Evolutionary conservation across 1,140 invertebrate genomes (phyloP).

Genomic region (Adoxophyes honmai): DNA sequence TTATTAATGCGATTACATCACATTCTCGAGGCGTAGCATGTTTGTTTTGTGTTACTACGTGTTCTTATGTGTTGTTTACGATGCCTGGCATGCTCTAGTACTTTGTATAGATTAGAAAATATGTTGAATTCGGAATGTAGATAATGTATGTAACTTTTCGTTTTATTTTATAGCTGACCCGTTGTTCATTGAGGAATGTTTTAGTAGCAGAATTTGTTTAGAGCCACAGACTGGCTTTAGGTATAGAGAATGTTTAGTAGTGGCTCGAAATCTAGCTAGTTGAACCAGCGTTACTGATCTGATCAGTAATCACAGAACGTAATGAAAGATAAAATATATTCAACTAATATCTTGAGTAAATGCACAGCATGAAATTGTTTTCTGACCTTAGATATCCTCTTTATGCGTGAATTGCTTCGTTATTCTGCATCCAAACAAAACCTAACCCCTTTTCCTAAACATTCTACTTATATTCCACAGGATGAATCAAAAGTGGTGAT

Average conservation of each 20-base stretch:
- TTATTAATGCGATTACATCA: too few relatives aligned
- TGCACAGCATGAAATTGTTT: slow-evolving; percentile 10
- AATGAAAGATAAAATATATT: neutral
- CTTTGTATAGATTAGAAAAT: too few relatives aligned
- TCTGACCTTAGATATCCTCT: neutral
- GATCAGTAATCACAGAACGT: neutral
- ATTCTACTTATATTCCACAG: slow-evolving; percentile 15
- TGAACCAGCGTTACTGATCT: neutral
- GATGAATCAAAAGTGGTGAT: slow-evolving; percentile 60
- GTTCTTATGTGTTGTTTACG: too few relatives aligned
- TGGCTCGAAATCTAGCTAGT: neutral
- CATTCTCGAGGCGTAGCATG: too few relatives aligned
- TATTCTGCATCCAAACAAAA: neutral
- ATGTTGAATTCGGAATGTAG: too few relatives aligned
- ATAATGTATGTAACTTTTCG: too few relatives aligned
- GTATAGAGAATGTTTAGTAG: neutral
- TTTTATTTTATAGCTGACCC: too few relatives aligned
- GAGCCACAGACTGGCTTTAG: slow-evolving; percentile 4
- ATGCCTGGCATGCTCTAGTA: too few relatives aligned
- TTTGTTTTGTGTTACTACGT: too few relatives aligned
- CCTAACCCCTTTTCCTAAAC: slow-evolving; percentile 6
- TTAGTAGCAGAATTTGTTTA: neutral
- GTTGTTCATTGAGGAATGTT: neutral
- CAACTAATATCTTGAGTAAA: neutral
- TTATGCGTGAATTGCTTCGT: neutral